Base-by-base conservation (phyloP, 2,888 invertebrate species). In the Sarcophaga caerulescens region DNA sequence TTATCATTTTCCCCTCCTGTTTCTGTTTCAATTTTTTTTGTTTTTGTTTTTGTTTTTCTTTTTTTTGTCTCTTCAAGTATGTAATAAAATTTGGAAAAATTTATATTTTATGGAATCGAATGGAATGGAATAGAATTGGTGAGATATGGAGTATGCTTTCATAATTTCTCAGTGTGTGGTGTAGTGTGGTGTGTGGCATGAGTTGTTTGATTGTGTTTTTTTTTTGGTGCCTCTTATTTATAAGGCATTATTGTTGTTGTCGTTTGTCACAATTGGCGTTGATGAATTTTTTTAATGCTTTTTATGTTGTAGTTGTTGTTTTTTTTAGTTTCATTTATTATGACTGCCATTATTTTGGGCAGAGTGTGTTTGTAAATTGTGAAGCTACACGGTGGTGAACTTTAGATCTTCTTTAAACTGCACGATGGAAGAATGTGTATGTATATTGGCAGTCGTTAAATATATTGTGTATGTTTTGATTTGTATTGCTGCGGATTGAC, bases 151-250 rank as follows among this genome's bases (percentile, higher is more conserved):
- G 3, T 2, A 35, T 35, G 35, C 35, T 10, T 35, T 68, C 19
- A 81, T 68, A 84, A 86, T 78, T 14, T 84, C 86, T 81, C 86
- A 75, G 81, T 86, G 75, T 86, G 86, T 81, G 86, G 85, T 73
- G 86, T 81, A 84, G 85, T 73, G 85, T 70, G 78, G 69, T 14
- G 52, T 52, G 52, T 52, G 52, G 52, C 52, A 52, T 52, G 52
- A 52, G 52, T 17, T 47, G 14, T 8, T 6, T 35, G 35, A 35
- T 35, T 35, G 14, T 14, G 47, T 14, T 47, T 47, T 3, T 44
- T 70, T 65, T 6, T 52, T 21, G 11, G 11, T 65, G 21, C 25
- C 14, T 47, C 19, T 25, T 35, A 45, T 47, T 69, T 68, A 45
- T 45, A 47, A 75, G 8, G 35, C 6, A 14, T 52, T 52, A 4